Percentiles rank a stretch among this genome's conserved stretches.
Evolutionary conservation across 2,888 invertebrate genomes (phyloP).

Genomic region (Saturnia japonica): DNA sequence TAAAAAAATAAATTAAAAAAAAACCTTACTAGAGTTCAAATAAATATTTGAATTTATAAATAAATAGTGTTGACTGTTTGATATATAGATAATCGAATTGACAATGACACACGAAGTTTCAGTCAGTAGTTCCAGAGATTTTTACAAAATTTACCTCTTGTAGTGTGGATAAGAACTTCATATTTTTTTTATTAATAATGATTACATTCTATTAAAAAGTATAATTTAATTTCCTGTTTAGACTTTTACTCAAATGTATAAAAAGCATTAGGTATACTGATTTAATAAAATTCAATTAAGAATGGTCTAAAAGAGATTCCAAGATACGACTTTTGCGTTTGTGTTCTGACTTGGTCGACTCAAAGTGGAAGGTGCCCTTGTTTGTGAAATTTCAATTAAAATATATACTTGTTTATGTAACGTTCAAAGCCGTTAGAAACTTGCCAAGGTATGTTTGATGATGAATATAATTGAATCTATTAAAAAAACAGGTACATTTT

Average conservation of each 20-base stretch:
- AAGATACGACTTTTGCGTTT: constrained; percentile 6
- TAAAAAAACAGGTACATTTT: not conserved
- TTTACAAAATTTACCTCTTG: too few species aligned
- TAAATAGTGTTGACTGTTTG: too few species aligned
- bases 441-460: not conserved
- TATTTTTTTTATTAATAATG: too few species aligned
- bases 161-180: too few species aligned
- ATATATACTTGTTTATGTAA: not conserved
- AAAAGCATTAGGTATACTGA: not conserved
- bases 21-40: too few species aligned
- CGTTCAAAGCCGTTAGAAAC: not conserved
- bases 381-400: constrained; percentile 2
- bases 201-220: too few species aligned
- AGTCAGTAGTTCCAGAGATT: too few species aligned
- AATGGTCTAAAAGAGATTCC: not conserved
- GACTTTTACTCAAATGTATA: not conserved
- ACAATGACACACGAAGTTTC: too few species aligned
- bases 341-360: not conserved
- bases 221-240: not conserved
- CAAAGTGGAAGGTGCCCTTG: not conserved
- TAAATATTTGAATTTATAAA: too few species aligned
- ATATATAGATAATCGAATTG: too few species aligned
- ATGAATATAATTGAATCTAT: not conserved
- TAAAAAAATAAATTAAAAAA: too few species aligned
- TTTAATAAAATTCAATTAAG: constrained; percentile 4